Evolutionary conservation across 1,140 invertebrate species (phyloP).

Genomic region (Drosophila pectinifera): DNA sequence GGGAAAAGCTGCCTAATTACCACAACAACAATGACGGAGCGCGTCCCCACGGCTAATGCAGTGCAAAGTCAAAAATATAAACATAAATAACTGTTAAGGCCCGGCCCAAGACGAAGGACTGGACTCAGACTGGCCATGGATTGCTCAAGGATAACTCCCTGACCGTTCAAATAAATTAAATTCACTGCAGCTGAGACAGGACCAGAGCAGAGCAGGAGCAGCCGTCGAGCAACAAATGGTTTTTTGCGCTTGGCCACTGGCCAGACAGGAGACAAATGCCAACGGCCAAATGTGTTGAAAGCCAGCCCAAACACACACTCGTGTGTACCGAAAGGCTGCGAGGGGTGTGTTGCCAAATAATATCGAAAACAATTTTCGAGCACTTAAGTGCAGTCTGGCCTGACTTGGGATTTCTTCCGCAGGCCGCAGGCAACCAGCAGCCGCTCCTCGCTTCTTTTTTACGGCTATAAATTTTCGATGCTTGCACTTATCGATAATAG

Average conservation of each 20-base stretch:
- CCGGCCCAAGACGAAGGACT: constrained; percentile 11
- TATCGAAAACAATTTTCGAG: constrained; percentile 84
- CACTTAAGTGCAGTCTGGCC: constrained; percentile 83
- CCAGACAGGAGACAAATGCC: constrained; percentile 80
- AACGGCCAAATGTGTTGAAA: constrained; percentile 79
- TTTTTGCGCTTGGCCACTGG: constrained; percentile 63
- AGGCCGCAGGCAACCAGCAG: constrained; percentile 36
- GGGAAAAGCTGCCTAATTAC: constrained; percentile 75
- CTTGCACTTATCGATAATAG: constrained; percentile 84
- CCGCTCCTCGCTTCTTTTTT: constrained; percentile 46
- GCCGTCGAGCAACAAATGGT: constrained; percentile 74
- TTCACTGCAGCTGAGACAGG: constrained; percentile 70
- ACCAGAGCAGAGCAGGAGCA: constrained; percentile 11
- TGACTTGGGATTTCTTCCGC: constrained; percentile 55
- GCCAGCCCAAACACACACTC: constrained; percentile 49
- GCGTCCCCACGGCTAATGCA: constrained; percentile 67
- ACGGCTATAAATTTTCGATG: constrained; percentile 80
- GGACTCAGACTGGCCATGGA: constrained; percentile 9
- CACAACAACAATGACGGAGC: constrained; percentile 54
- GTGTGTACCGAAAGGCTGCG: not conserved
- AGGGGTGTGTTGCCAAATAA: constrained; percentile 56
- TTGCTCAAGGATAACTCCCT: constrained; percentile 34
- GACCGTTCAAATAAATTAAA: constrained; percentile 77
- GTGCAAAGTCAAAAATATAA: constrained; percentile 78
- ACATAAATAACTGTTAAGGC: constrained; percentile 79